Evolutionary conservation across 1,140 invertebrate genomes (phyloP), one percentile per base, ranked within the genome.

Genomic region (Drosophila sulfurigaster): DNA sequence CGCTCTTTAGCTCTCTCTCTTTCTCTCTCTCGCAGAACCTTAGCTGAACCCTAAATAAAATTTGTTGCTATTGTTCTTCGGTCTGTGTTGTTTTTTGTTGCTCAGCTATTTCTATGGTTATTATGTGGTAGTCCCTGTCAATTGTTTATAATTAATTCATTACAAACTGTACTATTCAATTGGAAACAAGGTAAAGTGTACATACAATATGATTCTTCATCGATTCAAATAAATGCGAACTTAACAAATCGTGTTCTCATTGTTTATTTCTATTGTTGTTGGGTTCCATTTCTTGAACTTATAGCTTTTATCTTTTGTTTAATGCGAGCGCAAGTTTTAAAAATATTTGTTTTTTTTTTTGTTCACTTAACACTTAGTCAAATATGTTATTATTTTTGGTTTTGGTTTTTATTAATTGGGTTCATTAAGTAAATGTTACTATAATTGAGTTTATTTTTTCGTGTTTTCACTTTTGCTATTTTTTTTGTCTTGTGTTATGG

Each of bases 111-210:
- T 89, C 75, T 89, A 81, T 89, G 60, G 60, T 79, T 75, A 91
- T 90, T 90, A 85, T 69, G 64, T 85, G 79, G 81, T 91, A 91
- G 78, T 91, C 89, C 88, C 90, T 91, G 86, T 83, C 89, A 90
- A 85, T 90, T 78, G 86, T 91, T 90, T 30, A 88, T 89, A 88
- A 82, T 25, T 80, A 63, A 88, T 87, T 83, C 78, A 73, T 73
- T 68, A 69, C 49, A 74, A 74, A 69, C 63, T 59, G 48, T 48
- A 71, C 62, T 76, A 43, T 72, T 63, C 46, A 62, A 49, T 60
- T 67, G 43, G 58, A 72, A 76, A 72, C 69, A 72, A 73, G 73
- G 32, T 25, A 51, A 25, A 49, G 54, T 32, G 15, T 25, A 35
- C 32, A 6, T 25, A 35, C 16, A 6, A 10, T 57, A n/a, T n/a